Percentiles rank a stretch among this genome's conserved stretches.
These are phyloP conservation scores for Temnothorax curvispinosus DNA, from an alignment of 1,140 invertebrate species.

Conservation along the genomic window DNA sequence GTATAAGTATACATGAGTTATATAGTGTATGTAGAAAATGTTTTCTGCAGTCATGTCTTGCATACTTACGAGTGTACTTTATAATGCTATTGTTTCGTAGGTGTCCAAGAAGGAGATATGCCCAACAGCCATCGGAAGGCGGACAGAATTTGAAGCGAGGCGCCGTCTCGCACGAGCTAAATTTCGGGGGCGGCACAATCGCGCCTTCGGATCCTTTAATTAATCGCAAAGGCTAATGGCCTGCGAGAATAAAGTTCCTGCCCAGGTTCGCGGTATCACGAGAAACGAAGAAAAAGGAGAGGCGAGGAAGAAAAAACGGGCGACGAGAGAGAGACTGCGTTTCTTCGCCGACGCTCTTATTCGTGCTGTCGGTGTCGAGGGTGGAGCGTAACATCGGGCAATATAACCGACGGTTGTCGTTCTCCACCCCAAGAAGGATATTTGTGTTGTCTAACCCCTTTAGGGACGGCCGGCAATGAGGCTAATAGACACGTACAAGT, in stretches of 20 bases:
- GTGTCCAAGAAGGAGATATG: not conserved
- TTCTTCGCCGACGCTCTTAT: constrained; percentile 62
- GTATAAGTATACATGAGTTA: not conserved
- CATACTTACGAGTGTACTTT: not conserved
- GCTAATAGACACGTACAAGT: constrained; percentile 83
- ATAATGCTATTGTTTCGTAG: not conserved
- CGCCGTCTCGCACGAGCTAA: constrained; percentile 25
- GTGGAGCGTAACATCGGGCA: constrained; percentile 70
- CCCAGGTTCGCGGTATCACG: constrained; percentile 24
- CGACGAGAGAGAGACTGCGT: not conserved
- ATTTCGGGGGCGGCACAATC: constrained; percentile 60
- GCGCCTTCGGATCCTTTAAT: constrained; percentile 69
- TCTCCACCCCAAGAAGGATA: constrained; percentile 69
- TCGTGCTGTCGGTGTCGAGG: constrained; percentile 64
- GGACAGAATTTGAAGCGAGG: constrained; percentile 19
- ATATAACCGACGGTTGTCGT: constrained; percentile 77
- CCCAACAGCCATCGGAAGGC: constrained; percentile 33
- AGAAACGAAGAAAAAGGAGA: constrained; percentile 12
- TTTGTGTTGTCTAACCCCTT: constrained; percentile 31
- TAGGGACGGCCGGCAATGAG: constrained; percentile 74
- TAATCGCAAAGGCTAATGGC: constrained; percentile 71
- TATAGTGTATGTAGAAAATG: not conserved
- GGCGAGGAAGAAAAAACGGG: not conserved
- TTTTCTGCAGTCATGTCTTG: not conserved
- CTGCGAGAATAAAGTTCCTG: constrained; percentile 65